Evolutionary conservation across 2,888 invertebrate species (phyloP).

Genomic region (Oscheius sp.): DNA sequence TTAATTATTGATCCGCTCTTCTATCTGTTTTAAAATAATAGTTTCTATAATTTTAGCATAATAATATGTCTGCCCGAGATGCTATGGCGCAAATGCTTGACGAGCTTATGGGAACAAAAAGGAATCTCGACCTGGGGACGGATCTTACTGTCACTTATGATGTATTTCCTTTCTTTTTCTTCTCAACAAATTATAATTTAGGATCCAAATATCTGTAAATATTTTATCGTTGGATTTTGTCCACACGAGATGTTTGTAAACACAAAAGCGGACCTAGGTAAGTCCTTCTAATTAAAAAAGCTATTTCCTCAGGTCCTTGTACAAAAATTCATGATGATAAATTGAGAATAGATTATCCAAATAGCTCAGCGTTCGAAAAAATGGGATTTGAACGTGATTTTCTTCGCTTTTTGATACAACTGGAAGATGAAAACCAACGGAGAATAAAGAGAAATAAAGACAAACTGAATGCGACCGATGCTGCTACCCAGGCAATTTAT

Average conservation of each 20-base stretch:
- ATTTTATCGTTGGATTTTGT: conserved; percentile 94
- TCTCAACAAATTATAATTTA: conserved; percentile 32
- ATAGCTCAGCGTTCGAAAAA: conserved; percentile 47
- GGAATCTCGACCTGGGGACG: conserved; percentile 55
- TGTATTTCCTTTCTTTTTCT: conserved; percentile 25
- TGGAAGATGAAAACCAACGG: conserved; percentile 59
- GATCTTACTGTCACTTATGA: conserved; percentile 46
- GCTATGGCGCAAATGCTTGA: conserved; percentile 66
- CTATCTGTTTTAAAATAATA: background rate
- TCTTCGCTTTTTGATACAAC: conserved; percentile 39
- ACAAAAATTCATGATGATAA: conserved; percentile 95
- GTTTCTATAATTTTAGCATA: no score
- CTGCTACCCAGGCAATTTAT: conserved; percentile 34
- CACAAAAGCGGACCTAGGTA: conserved; percentile 90
- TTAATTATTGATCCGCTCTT: no score
- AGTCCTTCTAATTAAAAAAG: background rate
- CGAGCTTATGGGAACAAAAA: conserved; percentile 62
- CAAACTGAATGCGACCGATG: conserved; percentile 43
- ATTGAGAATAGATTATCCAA: conserved; percentile 81
- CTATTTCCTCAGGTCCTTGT: conserved; percentile 78
- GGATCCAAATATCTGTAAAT: conserved; percentile 87
- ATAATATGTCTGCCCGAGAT: conserved; percentile 50
- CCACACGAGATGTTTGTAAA: conserved; percentile 98
- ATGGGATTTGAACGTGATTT: conserved; percentile 60
- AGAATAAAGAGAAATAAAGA: conserved; percentile 54